phyloP scores from a whole-genome alignment of 1,140 invertebrate genomes.

The Campoletis sonorensis region DNA sequence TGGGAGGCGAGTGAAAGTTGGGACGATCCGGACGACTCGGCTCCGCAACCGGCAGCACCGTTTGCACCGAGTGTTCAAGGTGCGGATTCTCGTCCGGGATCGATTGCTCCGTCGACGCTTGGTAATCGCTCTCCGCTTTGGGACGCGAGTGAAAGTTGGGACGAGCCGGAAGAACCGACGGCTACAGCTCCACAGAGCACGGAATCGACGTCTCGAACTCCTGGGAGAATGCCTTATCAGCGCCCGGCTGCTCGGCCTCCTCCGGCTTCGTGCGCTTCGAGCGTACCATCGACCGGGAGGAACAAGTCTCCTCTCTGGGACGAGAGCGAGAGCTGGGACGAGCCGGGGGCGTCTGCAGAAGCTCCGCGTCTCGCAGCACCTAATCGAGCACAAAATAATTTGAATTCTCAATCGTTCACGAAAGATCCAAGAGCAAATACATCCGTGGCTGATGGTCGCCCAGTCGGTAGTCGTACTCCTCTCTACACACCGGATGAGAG shows the following conservation, averaged over 20 bases:
- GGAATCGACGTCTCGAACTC: no score
- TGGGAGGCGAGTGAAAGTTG: background rate
- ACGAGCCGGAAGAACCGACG: background rate
- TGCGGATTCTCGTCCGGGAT: no score
- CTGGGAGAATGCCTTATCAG: no score
- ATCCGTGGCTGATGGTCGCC: background rate
- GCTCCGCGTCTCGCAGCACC: background rate
- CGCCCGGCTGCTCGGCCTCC: no score
- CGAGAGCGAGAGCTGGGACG: background rate
- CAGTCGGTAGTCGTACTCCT: background rate
- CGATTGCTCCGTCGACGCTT: background rate
- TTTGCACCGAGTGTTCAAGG: no score
- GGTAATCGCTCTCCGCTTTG: background rate
- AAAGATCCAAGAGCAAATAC: background rate
- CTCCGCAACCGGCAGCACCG: no score
- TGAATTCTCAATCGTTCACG: background rate
- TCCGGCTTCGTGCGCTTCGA: background rate
- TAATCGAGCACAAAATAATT: background rate
- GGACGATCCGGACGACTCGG: no score
- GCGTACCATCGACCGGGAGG: background rate
- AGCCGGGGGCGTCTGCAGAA: background rate
- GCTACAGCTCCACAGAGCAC: no score
- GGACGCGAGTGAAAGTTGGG: constrained; percentile 2
- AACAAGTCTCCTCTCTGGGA: background rate
- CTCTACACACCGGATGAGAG: background rate